Base-by-base conservation (phyloP, 2,113 vertebrate species). In the Pseudolaguvia tuberculata region DNA sequence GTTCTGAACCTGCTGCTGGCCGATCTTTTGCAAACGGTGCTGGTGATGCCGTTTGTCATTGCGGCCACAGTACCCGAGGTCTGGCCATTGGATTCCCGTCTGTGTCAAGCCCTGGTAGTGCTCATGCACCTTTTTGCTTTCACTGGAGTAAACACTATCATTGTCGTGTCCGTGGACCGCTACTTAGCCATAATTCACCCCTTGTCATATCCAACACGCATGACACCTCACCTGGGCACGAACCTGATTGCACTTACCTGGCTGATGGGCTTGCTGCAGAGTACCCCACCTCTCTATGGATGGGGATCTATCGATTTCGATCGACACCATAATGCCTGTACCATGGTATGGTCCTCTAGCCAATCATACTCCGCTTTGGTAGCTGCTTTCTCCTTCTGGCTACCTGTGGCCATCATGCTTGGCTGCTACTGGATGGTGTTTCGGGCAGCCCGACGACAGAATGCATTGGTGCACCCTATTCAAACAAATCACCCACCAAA, bases 131-230 rank as follows among this genome's bases (percentile, higher is more conserved):
- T 94, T 21, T 94, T 96, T 15, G 93, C 94, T 2, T 96, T 95
- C 4, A 87, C 93, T 0, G 92, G 93, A 1, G 93, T 94, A 65
- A 94, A 95, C 84, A 96, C 93, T 73, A 94, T 94, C 39, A 89
- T 93, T 0, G 91, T 94, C n/a, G 94, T 94, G 51, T 95, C 94
- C 0, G 87, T 96, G 58, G 93, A 96, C 76, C 91, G 92, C 72
- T 96, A 95, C 83, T 81, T 96, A 86, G 92, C 92, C 79, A 96
- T 95, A 80, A 94, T 96, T 80, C 92, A 96, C 81, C 94, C 94
- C 11, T 84, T 94, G 55, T 93, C 94, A 66, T 96, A 96, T 79
- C 92, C 94, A 5, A 87, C 91, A 67, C 92, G 92, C 55, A 94
- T 95, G 94, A 96, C 93, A 17, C 88, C 89, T 2, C 88, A 90